These are phyloP conservation scores for Netta rufina DNA, from an alignment of 2,797 vertebrate species.

Conservation along the genomic window DNA sequence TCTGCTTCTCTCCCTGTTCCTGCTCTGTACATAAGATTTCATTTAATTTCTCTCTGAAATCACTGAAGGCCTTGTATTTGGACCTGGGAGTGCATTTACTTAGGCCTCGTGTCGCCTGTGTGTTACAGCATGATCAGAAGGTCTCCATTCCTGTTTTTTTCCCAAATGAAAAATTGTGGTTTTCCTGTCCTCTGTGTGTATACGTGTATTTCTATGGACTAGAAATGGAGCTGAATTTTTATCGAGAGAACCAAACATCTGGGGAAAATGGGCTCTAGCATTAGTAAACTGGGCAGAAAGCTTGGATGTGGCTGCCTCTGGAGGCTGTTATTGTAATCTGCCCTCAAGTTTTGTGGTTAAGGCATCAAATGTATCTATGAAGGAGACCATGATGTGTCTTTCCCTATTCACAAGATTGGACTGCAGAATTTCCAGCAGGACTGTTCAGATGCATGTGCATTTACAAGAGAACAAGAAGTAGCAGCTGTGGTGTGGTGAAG, in stretches of 20 bases:
- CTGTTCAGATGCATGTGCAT: neutral
- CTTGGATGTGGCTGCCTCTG: neutral
- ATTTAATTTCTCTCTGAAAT: neutral
- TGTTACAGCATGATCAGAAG: neutral
- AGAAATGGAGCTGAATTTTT: neutral
- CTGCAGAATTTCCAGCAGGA: neutral
- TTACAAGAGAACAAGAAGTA: neutral
- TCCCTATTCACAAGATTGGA: neutral
- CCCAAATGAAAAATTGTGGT: neutral
- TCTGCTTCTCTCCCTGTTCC: neutral
- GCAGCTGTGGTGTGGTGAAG: neutral
- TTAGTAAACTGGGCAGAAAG: neutral
- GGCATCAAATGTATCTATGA: accelerated
- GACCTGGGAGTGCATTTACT: neutral
- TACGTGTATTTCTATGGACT: neutral
- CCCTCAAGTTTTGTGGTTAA: neutral
- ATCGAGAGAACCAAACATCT: neutral
- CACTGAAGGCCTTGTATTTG: neutral
- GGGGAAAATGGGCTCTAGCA: neutral
- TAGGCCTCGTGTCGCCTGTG: neutral
- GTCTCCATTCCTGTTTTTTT: neutral
- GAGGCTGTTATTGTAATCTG: neutral
- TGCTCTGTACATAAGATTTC: neutral
- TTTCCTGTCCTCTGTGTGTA: neutral
- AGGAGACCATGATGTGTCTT: accelerated